Percentiles rank a stretch among this genome's conserved stretches.
These are phyloP conservation scores for Rhaphigaster nebulosa DNA, from an alignment of 2,888 invertebrate species.

Conservation along the genomic window DNA sequence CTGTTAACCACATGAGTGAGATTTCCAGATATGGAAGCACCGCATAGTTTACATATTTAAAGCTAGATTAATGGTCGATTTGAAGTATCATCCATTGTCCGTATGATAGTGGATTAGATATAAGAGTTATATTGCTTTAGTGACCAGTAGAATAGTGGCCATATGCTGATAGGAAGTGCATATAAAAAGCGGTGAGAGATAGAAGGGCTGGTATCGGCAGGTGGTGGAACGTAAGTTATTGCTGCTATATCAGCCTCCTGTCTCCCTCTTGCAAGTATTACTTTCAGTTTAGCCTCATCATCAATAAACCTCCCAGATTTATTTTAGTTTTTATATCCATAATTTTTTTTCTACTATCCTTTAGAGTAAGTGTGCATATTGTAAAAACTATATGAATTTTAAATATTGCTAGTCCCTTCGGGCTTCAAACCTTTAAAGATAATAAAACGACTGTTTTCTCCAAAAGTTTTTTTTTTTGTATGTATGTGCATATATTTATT, in stretches of 20 bases:
- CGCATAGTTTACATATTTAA: too few relatives aligned
- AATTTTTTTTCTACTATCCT: background rate
- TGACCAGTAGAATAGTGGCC: background rate
- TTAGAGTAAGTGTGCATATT: background rate
- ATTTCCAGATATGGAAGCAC: too few relatives aligned
- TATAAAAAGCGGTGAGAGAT: background rate
- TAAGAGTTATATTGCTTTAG: background rate
- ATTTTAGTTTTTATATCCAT: background rate
- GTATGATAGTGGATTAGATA: background rate
- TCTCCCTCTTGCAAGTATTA: slow-evolving; percentile 8
- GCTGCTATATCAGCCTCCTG: slow-evolving; percentile 18
- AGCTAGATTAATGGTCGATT: too few relatives aligned
- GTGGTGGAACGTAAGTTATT: background rate
- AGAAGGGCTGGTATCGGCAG: slow-evolving; percentile 20
- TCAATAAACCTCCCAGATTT: slow-evolving; percentile 36
- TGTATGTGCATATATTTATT: too few relatives aligned
- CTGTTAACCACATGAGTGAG: too few relatives aligned
- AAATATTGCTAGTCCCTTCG: too few relatives aligned
- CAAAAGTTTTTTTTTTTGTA: too few relatives aligned
- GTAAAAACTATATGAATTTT: background rate
- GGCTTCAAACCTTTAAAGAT: too few relatives aligned
- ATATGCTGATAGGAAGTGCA: slow-evolving; percentile 46
- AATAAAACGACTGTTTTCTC: too few relatives aligned
- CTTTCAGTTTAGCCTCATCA: slow-evolving; percentile 44
- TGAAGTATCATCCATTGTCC: background rate